Percentiles rank a stretch among this genome's conserved stretches.
Evolutionary conservation across 2,113 vertebrate genomes (phyloP).

Genomic region (Lynx canadensis): DNA sequence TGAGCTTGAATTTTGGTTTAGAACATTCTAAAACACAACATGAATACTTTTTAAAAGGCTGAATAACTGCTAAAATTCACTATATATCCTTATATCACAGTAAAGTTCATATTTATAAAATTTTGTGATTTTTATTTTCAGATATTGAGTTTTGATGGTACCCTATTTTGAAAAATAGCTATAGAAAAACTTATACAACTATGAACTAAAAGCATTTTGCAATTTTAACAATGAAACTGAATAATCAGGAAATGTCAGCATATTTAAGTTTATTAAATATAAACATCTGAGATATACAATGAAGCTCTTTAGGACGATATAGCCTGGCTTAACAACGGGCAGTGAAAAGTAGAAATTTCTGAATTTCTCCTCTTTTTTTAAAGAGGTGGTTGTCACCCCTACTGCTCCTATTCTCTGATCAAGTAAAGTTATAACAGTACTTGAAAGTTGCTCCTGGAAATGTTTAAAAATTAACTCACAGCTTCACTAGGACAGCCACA

Average conservation of each 20-base stretch:
- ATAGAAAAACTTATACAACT: not conserved
- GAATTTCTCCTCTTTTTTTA: not conserved
- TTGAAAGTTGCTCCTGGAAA: not conserved
- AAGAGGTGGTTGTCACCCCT: not conserved
- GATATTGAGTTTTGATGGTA: not conserved
- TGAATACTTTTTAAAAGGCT: not conserved
- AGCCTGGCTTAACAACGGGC: not conserved
- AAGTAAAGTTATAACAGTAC: not conserved
- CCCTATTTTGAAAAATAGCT: not conserved
- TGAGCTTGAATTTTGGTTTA: constrained; percentile 26
- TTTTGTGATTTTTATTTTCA: constrained; percentile 32
- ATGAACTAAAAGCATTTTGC: not conserved
- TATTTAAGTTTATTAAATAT: not conserved
- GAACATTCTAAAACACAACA: not conserved
- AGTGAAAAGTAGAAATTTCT: not conserved
- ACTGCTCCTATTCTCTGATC: not conserved
- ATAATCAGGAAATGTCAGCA: not conserved
- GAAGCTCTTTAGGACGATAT: not conserved
- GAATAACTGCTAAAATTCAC: not conserved
- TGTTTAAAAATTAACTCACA: not conserved
- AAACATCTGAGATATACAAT: not conserved
- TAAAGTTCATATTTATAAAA: not conserved
- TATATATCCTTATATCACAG: not conserved
- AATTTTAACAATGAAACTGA: not conserved
- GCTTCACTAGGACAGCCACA: not conserved